Base-by-base conservation (phyloP, 2,888 invertebrate genomes). In the Lamproptera curius region DNA sequence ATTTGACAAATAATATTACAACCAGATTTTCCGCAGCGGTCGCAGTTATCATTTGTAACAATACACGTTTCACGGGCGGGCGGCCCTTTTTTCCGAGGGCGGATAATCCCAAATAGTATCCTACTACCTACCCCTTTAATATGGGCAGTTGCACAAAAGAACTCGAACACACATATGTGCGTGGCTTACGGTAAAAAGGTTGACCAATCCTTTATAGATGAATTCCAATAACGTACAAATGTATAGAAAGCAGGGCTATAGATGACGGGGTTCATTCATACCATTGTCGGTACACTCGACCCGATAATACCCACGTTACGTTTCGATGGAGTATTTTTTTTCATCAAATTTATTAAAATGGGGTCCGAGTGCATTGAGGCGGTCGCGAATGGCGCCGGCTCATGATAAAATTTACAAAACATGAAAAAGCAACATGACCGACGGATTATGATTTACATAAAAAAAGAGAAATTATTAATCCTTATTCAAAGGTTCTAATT, bases 141-240 rank as follows among this genome's bases (percentile, higher is more conserved):
- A 35, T 53, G 55, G 56, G 42, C 54, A 35, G 46, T 41, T 48
- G 55, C 58, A 70, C 65, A 70, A 59, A 66, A n/a, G 63, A 50
- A 63, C 40, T 39, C 31, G 58, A 55, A 14, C n/a, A 43, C 17
- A 26, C 36, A 52, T 35, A 52, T 52, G 53, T 61, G 13, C 31
- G 31, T 31, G 63, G 60, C 62, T 67, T 60, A 59, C 61, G 64
- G 67, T 69, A 66, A 75, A 76, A 80, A 76, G 76, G 77, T 73
- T 78, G 79, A 77, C 79, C 81, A 79, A 67, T 70, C 76, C 73
- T 78, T 82, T 83, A 81, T 83, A 70, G 69, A 65, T 66, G 69
- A 72, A 81, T 79, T 77, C 82, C 80, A 79, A 83, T 83, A 83
- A 76, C 72, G 70, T 64, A 69, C 65, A 66, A 70, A 69, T 64